Evolutionary conservation across 1,140 invertebrate species (phyloP).

Genomic region (Lepidotrigona ventralis): DNA sequence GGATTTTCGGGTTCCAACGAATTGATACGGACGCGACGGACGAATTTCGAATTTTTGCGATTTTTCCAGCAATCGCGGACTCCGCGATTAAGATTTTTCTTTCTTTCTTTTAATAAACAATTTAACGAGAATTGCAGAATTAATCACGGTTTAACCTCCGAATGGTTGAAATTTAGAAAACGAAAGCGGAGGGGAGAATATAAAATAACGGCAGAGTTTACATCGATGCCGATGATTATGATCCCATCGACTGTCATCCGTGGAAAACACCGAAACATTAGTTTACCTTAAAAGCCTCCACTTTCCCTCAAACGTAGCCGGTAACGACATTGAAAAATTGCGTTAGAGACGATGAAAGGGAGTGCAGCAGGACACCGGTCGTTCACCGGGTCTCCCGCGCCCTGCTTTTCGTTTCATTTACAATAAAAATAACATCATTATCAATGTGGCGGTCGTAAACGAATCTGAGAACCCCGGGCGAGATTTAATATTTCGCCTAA

Average conservation of each 20-base stretch:
- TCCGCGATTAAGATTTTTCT: too few relatives aligned
- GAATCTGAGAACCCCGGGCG: constrained; percentile 35
- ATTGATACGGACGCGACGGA: too few relatives aligned
- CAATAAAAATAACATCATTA: constrained; percentile 67
- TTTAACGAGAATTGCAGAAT: too few relatives aligned
- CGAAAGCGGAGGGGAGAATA: not conserved
- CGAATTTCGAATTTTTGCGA: too few relatives aligned
- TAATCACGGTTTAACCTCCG: too few relatives aligned
- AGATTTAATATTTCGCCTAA: constrained; percentile 40
- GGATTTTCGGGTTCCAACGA: too few relatives aligned
- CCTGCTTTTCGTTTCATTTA: constrained; percentile 61
- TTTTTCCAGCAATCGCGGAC: too few relatives aligned
- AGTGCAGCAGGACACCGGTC: constrained; percentile 48
- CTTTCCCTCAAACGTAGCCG: constrained; percentile 58
- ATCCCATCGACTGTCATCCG: constrained; percentile 29
- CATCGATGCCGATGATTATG: not conserved
- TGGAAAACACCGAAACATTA: constrained; percentile 62
- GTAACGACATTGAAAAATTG: constrained; percentile 71
- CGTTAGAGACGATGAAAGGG: constrained; percentile 68
- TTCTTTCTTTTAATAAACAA: too few relatives aligned
- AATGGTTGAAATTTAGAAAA: not conserved
- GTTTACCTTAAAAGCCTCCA: constrained; percentile 63
- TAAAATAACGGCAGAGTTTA: not conserved
- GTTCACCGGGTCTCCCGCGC: constrained; percentile 31
- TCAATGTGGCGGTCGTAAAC: constrained; percentile 53